Evolutionary conservation across 1,140 invertebrate genomes (phyloP), one percentile per base, ranked within the genome.

Genomic region (Oreohelix idahoensis): DNA sequence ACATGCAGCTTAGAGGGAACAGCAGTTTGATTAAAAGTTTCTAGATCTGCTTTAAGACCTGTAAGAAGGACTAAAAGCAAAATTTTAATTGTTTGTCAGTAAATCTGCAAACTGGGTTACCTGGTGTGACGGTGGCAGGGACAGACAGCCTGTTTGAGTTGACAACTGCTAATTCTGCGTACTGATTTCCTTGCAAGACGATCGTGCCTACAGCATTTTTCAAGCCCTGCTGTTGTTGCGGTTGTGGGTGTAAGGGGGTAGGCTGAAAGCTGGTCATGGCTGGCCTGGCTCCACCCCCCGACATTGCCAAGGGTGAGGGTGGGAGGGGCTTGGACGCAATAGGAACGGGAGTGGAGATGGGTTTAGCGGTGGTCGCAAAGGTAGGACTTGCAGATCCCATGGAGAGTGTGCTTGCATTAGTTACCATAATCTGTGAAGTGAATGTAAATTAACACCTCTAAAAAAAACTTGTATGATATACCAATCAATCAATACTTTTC

Each of bases 291-390:
- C 32, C 70, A 74, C 69, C 85, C 70, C 11, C 58, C 11, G 38
- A 76, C 29, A 13, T 45, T 39, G 53, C 79, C 80, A 71, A 39
- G 87, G 74, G 86, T 83, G 69, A 84, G 81, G 58, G 82, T 82
- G 69, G 86, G 84, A 82, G 84, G 89, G 92, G 94, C 93, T 94
- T 97, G 96, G 90, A 90, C 20, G 89, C 89, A 70, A 91, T 89
- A 17, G 88, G 88, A 4, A 90, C 86, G 0, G 91, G 89, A 15
- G 90, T 89, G 42, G 91, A 86, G 69, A 91, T 90, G 23, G 90
- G 89, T 79, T 89, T 90, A 36, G 85, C 84, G 11, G 87, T 89
- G 20, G 89, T 91, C 26, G 89, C 87, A 80, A 88, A 91, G 2
- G 90, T 90, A 17, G 89, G 84, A 0, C 84, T 81, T 23, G 45